phyloP scores from a whole-genome alignment of 2,888 invertebrate species.

The Macropis europaea region DNA sequence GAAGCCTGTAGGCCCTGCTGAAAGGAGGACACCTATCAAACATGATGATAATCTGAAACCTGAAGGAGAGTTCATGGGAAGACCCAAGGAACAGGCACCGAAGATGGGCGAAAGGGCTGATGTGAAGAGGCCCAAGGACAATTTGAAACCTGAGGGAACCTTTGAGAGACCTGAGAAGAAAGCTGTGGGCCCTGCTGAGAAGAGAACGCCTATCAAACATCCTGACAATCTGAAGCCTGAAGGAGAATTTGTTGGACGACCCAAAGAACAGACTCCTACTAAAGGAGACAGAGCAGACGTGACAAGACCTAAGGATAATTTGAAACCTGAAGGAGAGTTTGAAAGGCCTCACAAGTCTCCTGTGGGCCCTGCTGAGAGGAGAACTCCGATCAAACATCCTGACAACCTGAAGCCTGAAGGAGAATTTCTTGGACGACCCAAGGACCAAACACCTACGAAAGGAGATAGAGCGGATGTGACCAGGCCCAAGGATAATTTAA shows the following conservation, averaged over 20 bases:
- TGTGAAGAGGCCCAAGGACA: conserved; percentile 74
- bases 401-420: conserved; percentile 83
- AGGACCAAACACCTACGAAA: conserved; percentile 75
- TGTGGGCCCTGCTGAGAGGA: conserved; percentile 81
- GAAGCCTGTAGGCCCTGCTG: conserved; percentile 66
- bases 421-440: conserved; percentile 80
- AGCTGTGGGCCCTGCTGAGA: conserved; percentile 76
- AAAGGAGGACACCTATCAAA: conserved; percentile 75
- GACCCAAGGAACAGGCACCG: conserved; percentile 79
- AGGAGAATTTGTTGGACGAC: conserved; percentile 81
- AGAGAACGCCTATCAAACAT: conserved; percentile 81
- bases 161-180: conserved; percentile 69
- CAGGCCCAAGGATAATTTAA: conserved; percentile 82
- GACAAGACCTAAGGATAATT: conserved; percentile 79
- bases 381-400: conserved; percentile 71
- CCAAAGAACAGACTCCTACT: conserved; percentile 55
- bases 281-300: conserved; percentile 70
- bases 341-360: conserved; percentile 81
- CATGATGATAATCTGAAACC: conserved; percentile 82
- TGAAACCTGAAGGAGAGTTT: conserved; percentile 83
- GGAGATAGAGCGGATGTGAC: conserved; percentile 78
- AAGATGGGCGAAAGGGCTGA: conserved; percentile 76
- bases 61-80: conserved; percentile 81
- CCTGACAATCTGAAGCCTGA: conserved; percentile 83
- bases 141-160: conserved; percentile 75